A percentile compares a stretch with the other conserved stretches of the same genome.
Evolutionary conservation across 2,113 vertebrate species (phyloP).

Genomic region (Rhinogobius similis): DNA sequence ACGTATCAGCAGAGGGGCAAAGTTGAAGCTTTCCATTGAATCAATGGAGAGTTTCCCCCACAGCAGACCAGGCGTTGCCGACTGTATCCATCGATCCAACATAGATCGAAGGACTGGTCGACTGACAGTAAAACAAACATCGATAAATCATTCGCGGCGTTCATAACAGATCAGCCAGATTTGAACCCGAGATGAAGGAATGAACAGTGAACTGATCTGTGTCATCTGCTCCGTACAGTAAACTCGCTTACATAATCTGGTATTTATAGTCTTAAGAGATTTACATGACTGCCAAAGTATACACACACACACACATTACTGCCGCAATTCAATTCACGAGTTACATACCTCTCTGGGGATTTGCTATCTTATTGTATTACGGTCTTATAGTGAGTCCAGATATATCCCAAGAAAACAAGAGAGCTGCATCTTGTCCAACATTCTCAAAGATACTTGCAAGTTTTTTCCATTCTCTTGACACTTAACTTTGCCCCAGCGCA

Average conservation of each 20-base stretch:
- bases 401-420: not conserved
- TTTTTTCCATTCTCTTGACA: too few species aligned
- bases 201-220: not conserved
- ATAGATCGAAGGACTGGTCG: too few species aligned
- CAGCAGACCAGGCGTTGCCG: too few species aligned
- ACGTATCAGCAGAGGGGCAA: too few species aligned
- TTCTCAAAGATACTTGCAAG: too few species aligned
- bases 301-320: not conserved
- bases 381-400: not conserved
- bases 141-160: not conserved
- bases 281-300: not conserved
- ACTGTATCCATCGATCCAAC: too few species aligned
- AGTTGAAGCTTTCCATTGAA: too few species aligned
- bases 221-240: not conserved
- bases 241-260: slow-evolving; percentile 20
- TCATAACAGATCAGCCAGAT: too few species aligned
- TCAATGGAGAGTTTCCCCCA: too few species aligned
- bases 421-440: not conserved
- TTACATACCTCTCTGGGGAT: not conserved
- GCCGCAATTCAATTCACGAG: not conserved
- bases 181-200: not conserved
- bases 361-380: not conserved
- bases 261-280: slow-evolving; percentile 27
- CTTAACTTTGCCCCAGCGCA: too few species aligned
- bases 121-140: not conserved